Base-by-base conservation (phyloP, 2,113 vertebrate genomes). In the Heterotis niloticus region DNA sequence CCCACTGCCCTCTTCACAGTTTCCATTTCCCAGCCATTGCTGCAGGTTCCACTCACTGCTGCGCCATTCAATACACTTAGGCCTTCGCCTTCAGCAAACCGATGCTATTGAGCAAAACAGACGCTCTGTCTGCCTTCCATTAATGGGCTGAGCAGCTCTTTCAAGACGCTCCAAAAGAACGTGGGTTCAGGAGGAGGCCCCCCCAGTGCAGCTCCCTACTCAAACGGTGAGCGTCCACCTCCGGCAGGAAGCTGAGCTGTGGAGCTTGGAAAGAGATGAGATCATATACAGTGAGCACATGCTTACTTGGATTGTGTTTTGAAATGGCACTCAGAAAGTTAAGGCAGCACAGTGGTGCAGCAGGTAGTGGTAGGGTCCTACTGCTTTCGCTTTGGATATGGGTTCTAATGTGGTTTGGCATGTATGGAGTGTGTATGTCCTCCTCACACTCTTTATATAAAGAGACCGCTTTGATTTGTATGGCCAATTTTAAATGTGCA, bases 121-220 rank as follows among this genome's bases (percentile, higher is more conserved):
- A 82, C 87, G 85, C 85, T 64, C 87, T 88, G 85, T 87, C 87
- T 86, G 75, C 80, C 74, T 68, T 88, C 87, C 88, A 88, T 91
- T 88, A 88, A 87, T 82, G 9, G 78, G 10, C 70, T 76, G 78
- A 82, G 66, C 0, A 69, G 81, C 83, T 34, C 66, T 79, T 77
- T 81, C 82, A 26, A 79, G 78, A 82, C 62, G 44, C 62, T 60
- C 57, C 69, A 29, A 44, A 57, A 16, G 17, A 20, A 24, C 13
- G 44, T 13, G 0, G 5, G 13, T 16, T 24, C 16, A 16, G 7
- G 5, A 34, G 28, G 66, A 17, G 12, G 24, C n/a, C 17, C 12
- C 60, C 24, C 18, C 51, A 23, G 23, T 10, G 34, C 17, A 70
- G 16, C 68, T 18, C n/a, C 12, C 24, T 4, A 10, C 34, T 70